phyloP scores from a whole-genome alignment of 2,888 invertebrate species.

The Campopleginae sp. region DNA sequence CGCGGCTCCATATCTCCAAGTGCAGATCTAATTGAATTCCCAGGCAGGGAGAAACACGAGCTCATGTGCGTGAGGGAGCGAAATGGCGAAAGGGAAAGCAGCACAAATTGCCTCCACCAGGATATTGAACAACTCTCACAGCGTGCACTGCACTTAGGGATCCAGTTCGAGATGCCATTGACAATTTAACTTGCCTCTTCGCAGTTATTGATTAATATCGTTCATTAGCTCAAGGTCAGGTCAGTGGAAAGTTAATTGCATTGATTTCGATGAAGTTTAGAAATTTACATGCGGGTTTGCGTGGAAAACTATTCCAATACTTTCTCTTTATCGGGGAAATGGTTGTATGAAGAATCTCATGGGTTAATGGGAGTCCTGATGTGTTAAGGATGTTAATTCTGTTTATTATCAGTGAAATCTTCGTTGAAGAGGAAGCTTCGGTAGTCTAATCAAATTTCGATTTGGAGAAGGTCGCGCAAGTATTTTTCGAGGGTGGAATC shows the following conservation, averaged over 20 bases:
- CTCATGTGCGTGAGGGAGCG: background rate
- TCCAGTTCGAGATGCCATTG: background rate
- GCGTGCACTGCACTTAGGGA: background rate
- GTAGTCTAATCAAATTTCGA: conserved; percentile 41
- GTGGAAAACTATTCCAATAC: too few species aligned
- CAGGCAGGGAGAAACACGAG: conserved; percentile 1
- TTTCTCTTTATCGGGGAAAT: background rate
- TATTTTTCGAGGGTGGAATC: conserved; percentile 21
- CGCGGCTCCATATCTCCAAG: conserved; percentile 42
- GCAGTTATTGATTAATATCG: background rate
- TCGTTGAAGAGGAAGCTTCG: background rate
- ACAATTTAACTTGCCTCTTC: background rate
- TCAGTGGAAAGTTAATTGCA: background rate
- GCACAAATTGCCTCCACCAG: conserved; percentile 20
- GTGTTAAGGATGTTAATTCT: background rate
- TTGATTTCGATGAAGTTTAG: too few species aligned
- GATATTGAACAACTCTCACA: conserved; percentile 16
- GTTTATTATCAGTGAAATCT: background rate
- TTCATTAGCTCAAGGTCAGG: background rate
- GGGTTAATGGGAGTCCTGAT: background rate
- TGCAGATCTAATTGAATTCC: conserved; percentile 55
- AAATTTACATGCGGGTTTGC: too few species aligned
- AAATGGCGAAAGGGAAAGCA: conserved; percentile 26
- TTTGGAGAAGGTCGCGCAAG: conserved; percentile 27
- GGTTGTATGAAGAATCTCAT: background rate